These are phyloP conservation scores for Tragelaphus strepsiceros DNA, from an alignment of 2,113 vertebrate genomes.

Conservation along the genomic window DNA sequence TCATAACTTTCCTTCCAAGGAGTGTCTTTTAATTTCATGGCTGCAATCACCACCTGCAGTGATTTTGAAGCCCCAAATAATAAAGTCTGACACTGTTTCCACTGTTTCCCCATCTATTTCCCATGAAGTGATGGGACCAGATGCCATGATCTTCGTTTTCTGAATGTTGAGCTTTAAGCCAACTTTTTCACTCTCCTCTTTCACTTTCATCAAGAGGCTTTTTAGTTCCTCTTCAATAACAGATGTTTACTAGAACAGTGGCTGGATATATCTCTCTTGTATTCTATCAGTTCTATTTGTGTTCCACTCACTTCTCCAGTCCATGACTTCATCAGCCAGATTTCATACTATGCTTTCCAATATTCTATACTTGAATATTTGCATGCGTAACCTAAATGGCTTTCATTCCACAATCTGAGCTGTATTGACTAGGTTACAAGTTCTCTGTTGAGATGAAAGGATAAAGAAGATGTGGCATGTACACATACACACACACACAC, in stretches of 20 bases:
- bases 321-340: not conserved
- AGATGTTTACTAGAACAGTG: not conserved
- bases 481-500: not conserved
- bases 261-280: not conserved
- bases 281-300: not conserved
- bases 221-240: not conserved
- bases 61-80: no score
- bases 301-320: not conserved
- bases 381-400: not conserved
- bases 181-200: no score
- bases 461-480: not conserved
- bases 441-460: not conserved
- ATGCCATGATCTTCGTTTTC: no score
- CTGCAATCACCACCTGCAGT: no score
- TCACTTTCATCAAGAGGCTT: no score
- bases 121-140: no score
- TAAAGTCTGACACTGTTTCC: no score
- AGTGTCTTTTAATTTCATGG: no score
- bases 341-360: not conserved
- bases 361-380: constrained; percentile 20
- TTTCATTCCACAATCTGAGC: not conserved
- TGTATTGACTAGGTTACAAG: not conserved
- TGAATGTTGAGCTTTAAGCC: no score
- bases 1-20: no score
- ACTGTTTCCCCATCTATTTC: no score